Base-by-base conservation (phyloP, 35 echinoderm and acorn worm species). In the Antedon bifida region DNA sequence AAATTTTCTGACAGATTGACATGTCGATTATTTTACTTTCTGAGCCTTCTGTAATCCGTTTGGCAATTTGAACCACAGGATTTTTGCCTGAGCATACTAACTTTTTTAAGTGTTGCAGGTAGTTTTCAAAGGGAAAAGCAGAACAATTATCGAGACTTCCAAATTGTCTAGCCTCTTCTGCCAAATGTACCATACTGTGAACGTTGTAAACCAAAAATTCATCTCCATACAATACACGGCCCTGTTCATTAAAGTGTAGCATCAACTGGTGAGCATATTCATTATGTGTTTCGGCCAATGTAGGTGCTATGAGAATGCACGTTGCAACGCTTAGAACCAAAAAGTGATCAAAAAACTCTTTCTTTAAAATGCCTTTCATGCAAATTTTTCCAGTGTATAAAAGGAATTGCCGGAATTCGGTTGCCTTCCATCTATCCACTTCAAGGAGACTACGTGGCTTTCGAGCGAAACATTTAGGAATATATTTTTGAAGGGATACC, bases 161-260 rank as follows among this genome's bases (percentile, higher is more conserved):
- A 83, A 83, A 86, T 83, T 45, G 12, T 36, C n/a, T n/a, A n/a
- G n/a, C 83, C 33, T 93, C 86, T 82, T 88, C 83, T 8, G 90
- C 83, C 73, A 93, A 86, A 46, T 93, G 91, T 30, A 84, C 76
- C 79, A 89, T 82, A 23, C 86, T 76, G 36, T 93, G 91, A 32
- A 93, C 87, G 80, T 93, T 93, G 31, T 93, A 93, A 3, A 93
- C 87, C 45, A 93, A 23, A 75, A 89, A 88, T 30, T 93, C 79
- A 34, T 83, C 36, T 73, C 86, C 91, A 89, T 89, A 93, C 44
- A 88, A 79, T 23, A 5, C 78, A 86, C 77, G 29, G 33, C 79
- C 82, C n/a, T 88, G 46, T 0, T 85, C 82, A 88, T 88, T 87
- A 32, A 87, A 83, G 80, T 84, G 87, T 13, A 84, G 64, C 79